Evolutionary conservation across 2,888 invertebrate genomes (phyloP).

Genomic region (Zhuqinia jingwanae): DNA sequence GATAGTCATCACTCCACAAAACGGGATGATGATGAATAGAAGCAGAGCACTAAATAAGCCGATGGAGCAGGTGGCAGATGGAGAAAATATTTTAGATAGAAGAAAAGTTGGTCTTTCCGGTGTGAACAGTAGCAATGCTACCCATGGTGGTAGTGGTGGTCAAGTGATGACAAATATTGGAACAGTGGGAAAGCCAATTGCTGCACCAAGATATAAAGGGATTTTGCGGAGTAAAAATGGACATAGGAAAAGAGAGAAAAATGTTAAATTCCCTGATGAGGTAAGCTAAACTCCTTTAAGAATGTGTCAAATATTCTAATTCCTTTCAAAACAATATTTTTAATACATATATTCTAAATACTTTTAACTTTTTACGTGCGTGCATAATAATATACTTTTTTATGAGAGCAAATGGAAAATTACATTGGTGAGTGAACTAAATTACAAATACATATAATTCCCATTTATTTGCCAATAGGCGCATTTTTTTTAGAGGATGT

Average conservation of each 20-base stretch:
- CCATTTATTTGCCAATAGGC: no score
- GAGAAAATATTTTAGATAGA: constrained; percentile 48
- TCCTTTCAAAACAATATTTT: no score
- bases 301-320: no score
- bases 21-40: constrained; percentile 31
- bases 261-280: constrained; percentile 78
- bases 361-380: no score
- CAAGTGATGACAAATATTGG: constrained; percentile 51
- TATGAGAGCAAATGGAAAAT: no score
- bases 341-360: no score
- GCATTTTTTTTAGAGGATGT: no score
- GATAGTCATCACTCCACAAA: constrained; percentile 23
- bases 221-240: constrained; percentile 76
- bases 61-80: constrained; percentile 24
- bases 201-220: constrained; percentile 66
- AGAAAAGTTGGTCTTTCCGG: constrained; percentile 58
- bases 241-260: constrained; percentile 72
- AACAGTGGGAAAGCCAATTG: constrained; percentile 55
- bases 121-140: constrained; percentile 35
- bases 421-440: neutral
- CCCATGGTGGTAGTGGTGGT: constrained; percentile 37
- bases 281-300: no score
- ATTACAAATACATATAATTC: no score
- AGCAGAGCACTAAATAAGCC: constrained; percentile 17
- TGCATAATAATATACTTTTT: no score